Percentiles rank a stretch among this genome's conserved stretches.
Evolutionary conservation across 2,797 vertebrate species (phyloP).

Genomic region (Champsocephalus esox): DNA sequence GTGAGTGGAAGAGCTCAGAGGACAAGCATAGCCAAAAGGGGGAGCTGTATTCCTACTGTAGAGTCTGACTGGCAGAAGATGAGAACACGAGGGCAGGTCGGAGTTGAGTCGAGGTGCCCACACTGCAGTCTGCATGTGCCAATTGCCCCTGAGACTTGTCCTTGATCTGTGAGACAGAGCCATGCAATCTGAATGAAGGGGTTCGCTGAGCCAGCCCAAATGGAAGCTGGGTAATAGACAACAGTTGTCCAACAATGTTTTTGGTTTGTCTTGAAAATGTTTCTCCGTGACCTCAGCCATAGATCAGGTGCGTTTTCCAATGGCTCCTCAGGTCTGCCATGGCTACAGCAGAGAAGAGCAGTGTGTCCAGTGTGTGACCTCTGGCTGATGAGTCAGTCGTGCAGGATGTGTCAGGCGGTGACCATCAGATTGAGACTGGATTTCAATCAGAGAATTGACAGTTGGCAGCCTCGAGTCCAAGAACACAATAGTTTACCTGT

Average conservation of each 20-base stretch:
- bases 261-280: not conserved
- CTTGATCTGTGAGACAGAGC: not conserved
- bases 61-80: conserved; percentile 13
- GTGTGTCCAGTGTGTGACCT: conserved; percentile 34
- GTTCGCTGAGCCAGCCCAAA: not conserved
- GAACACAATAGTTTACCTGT: not conserved
- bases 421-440: conserved; percentile 1
- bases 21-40: not conserved
- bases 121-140: conserved; percentile 12
- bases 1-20: conserved; percentile 26
- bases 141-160: conserved; percentile 14
- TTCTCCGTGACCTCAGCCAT: conserved; percentile 44
- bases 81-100: conserved; percentile 38
- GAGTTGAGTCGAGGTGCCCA: not conserved
- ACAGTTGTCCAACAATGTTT: conserved; percentile 6
- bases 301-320: conserved; percentile 36
- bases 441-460: conserved; percentile 1
- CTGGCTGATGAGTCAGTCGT: not conserved
- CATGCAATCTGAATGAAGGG: conserved; percentile 9
- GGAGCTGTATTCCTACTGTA: not conserved
- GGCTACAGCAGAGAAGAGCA: conserved; percentile 10
- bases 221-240: not conserved
- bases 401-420: conserved; percentile 19
- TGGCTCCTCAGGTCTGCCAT: conserved; percentile 26
- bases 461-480: not conserved